Evolutionary conservation across 2,113 vertebrate genomes (phyloP), one percentile per base, ranked within the genome.

Genomic region (Neodontobutis hainanensis): DNA sequence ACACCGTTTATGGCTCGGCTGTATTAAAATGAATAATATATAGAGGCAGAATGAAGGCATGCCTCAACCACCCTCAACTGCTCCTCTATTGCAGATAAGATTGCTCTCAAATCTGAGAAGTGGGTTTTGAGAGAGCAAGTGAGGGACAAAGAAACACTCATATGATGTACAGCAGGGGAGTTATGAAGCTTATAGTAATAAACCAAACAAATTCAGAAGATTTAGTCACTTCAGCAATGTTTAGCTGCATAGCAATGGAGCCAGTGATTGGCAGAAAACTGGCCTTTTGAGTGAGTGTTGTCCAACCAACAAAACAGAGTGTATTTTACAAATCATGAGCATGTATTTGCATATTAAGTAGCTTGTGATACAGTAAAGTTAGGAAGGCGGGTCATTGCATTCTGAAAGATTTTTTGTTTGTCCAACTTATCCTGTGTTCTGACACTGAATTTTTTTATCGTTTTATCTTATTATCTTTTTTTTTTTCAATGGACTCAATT

Each of bases 1-100:
- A 75, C 43, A 72, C 52, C 45, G 65, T 80, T 87, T 79, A 79
- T 73, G 69, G 68, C 73, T 82, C 56, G 73, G 80, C 77, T 84
- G 78, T 82, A 85, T 79, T 86, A 76, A 82, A 83, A 82, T 84
- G 53, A 85, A 87, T 85, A 85, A 88, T 83, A 79, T 87, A 85
- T 83, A 62, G 62, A 53, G n/a, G 40, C 46, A 64, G 61, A 79
- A 74, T 52, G 66, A 74, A 83, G 74, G 66, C 63, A 74, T 52
- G 65, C 60, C 61, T 70, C 65, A 74, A 66, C 68, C 73, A 45
- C 62, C 35, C 63, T 36, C 62, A 72, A 71, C 72, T 70, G 51
- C 56, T 60, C 56, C 32, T 75, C 52, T 45, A 75, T 51, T 53
- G 50, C 56, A 47, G 53, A 57, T 38, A 62, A 38, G 65, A 58